Evolutionary conservation across 2,888 invertebrate genomes (phyloP).

Genomic region (Cyaniris semiargus): DNA sequence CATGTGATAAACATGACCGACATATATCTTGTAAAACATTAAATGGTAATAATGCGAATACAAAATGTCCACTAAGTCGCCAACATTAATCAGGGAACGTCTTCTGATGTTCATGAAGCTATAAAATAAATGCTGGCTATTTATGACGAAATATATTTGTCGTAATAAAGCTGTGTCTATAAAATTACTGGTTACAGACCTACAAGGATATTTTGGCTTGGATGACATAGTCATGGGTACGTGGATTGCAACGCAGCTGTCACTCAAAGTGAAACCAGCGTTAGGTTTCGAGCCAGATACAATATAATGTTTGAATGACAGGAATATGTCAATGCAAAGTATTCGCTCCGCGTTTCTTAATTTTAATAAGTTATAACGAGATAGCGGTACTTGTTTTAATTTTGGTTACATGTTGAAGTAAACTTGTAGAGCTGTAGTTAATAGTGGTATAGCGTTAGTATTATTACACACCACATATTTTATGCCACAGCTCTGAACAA

Average conservation of each 20-base stretch:
- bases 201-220: not conserved
- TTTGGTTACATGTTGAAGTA: no score
- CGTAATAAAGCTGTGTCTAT: not conserved
- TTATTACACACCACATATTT: no score
- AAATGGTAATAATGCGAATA: slow-evolving; percentile 25
- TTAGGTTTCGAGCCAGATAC: no score
- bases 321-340: not conserved
- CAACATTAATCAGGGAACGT: not conserved
- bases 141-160: slow-evolving; percentile 12
- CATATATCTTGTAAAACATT: slow-evolving; percentile 27
- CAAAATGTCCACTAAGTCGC: slow-evolving; percentile 1
- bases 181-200: not conserved
- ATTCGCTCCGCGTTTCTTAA: no score
- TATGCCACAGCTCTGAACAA: no score
- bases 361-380: no score
- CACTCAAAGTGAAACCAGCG: no score
- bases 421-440: no score
- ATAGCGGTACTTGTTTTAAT: no score
- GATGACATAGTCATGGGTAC: not conserved
- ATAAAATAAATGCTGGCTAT: slow-evolving; percentile 8
- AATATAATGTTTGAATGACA: no score
- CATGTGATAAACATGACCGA: slow-evolving; percentile 35
- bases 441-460: no score
- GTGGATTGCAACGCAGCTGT: not conserved
- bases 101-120: not conserved